Evolutionary conservation across 2,113 vertebrate species (phyloP), one percentile per base, ranked within the genome.

Genomic region (Tyrannus savana): DNA sequence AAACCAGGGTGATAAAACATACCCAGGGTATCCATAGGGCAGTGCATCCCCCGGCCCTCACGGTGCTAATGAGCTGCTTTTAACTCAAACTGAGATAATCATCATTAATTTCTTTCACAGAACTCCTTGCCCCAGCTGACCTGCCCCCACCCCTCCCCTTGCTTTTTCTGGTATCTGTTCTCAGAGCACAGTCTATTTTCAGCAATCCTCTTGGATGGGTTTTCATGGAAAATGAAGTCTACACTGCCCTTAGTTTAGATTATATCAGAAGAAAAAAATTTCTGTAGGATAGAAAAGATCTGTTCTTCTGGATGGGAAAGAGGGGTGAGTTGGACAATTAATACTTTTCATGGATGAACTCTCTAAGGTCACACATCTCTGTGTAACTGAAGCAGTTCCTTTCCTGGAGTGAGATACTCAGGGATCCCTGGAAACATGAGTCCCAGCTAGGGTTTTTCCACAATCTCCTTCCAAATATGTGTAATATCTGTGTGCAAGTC

Each of bases 151-250:
- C 25, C 9, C 9, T 30, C 41, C 18, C 52, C 23, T 84, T 55
- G 76, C 86, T 96, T 95, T 92, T 86, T 77, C 95, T 95, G 88
- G 63, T 90, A 31, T 93, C 90, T 88, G 79, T 74, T 95, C 96
- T 95, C 92, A 92, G 92, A 80, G 53, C 64, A 23, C 2, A 2
- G 68, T 59, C 90, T 96, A 95, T 97, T 96, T 97, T 95, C 96
- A 95, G 94, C 95, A 84, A 42, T 42, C 55, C n/a, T 77, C 89
- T 95, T 95, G 89, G 93, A 93, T 62, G 86, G 50, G 33, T 88
- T 96, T 93, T 84, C 85, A 63, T 89, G 95, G 93, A 92, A 97
- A 95, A 93, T 89, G 76, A 95, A 93, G 91, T 28, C 64, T 67
- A 62, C 30, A 0, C 82, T 2, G 78, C 62, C 68, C 50, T 90